A percentile compares a stretch with the other conserved stretches of the same genome.
phyloP scores from a whole-genome alignment of 2,888 invertebrate species.

The Helleia helle region DNA sequence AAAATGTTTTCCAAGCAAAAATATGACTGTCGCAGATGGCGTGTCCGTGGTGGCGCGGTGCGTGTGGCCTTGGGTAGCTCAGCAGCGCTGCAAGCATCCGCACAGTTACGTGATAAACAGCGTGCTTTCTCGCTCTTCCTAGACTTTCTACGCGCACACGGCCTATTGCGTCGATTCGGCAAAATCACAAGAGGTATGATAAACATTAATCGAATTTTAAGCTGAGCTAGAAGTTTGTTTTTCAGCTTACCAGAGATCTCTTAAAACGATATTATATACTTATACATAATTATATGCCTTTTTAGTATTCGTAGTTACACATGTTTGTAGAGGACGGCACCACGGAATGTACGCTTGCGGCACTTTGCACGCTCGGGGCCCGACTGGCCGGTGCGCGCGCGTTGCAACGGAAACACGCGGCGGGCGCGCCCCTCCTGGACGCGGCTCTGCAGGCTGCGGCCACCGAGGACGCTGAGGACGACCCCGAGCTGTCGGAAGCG shows the following conservation, averaged over 20 bases:
- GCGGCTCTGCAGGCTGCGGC: slow-evolving; percentile 22
- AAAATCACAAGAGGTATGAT: slow-evolving; percentile 31
- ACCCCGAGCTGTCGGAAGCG: slow-evolving; percentile 33
- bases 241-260: no score
- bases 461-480: slow-evolving; percentile 29
- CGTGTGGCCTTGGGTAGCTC: slow-evolving; percentile 78
- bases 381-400: slow-evolving; percentile 84
- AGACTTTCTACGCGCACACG: slow-evolving; percentile 81
- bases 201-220: no score
- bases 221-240: no score
- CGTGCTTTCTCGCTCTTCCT: slow-evolving; percentile 84
- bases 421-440: slow-evolving; percentile 20
- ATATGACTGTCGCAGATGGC: slow-evolving; percentile 60
- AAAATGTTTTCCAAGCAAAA: no score
- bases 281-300: no score
- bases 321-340: slow-evolving; percentile 31
- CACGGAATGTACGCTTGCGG: slow-evolving; percentile 48
- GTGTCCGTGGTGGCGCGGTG: slow-evolving; percentile 29
- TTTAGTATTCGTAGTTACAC: no score
- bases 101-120: slow-evolving; percentile 91
- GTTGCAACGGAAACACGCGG: slow-evolving; percentile 76
- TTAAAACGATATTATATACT: no score
- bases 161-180: slow-evolving; percentile 77
- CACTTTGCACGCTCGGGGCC: slow-evolving; percentile 84
- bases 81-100: slow-evolving; percentile 86